Conservation (phyloP, 2,888 invertebrate species). For the Miltochrista miniata region DNA sequence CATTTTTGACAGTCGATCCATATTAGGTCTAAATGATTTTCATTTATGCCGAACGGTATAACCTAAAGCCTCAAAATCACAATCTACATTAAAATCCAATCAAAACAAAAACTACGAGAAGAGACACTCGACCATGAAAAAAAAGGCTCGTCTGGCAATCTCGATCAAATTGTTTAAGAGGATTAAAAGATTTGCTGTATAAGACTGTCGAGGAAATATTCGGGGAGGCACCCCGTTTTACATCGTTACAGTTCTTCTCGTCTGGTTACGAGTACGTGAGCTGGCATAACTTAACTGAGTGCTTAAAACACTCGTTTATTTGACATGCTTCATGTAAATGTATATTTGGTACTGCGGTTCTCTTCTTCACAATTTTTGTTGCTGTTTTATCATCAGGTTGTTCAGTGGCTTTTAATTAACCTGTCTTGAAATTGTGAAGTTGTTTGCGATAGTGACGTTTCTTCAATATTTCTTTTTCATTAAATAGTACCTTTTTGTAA, state of each 20-base stretch:
- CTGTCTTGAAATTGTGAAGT: neutral
- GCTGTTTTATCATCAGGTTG: constrained; percentile 10
- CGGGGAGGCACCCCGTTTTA: constrained; percentile 67
- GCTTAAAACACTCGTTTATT: constrained; percentile 41
- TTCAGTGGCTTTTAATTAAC: constrained; percentile 2
- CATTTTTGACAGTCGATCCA: no score
- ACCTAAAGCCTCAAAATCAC: constrained; percentile 15
- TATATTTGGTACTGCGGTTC: constrained; percentile 48
- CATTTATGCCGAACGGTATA: no score
- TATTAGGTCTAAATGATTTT: no score
- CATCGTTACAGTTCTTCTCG: constrained; percentile 67
- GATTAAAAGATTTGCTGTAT: constrained; percentile 80
- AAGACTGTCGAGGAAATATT: constrained; percentile 74
- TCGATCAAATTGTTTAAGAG: constrained; percentile 79
- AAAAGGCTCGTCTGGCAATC: constrained; percentile 59
- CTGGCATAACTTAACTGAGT: constrained; percentile 47
- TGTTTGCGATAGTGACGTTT: neutral
- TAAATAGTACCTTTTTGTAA: no score
- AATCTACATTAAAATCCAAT: constrained; percentile 43
- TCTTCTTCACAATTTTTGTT: constrained; percentile 26
- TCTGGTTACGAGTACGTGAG: constrained; percentile 51
- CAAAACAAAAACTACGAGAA: constrained; percentile 49
- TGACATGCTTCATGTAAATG: constrained; percentile 61
- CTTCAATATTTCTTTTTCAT: no score
- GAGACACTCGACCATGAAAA: constrained; percentile 45